Conservation (phyloP, 30 jellyfish, hydroid and myxozoan species). For the Aurelia sp. region DNA sequence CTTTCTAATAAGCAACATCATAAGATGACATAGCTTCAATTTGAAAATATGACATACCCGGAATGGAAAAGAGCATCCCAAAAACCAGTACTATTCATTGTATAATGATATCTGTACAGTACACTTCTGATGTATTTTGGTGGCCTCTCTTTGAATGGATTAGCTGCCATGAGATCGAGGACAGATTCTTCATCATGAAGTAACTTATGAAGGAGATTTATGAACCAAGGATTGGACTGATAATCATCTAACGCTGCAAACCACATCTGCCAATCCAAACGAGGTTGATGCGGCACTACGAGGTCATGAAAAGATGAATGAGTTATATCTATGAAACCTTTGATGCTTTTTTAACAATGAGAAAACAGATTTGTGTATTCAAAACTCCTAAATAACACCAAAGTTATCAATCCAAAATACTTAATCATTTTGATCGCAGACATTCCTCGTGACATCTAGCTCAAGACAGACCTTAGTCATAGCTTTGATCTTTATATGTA, state of each 20-base stretch:
- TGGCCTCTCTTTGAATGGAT: conserved; percentile 64
- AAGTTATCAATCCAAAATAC: no score
- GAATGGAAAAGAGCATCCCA: conserved; percentile 33
- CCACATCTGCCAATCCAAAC: conserved; percentile 92
- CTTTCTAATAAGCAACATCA: no score
- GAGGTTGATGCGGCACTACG: conserved; percentile 85
- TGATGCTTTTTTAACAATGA: no score
- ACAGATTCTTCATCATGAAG: conserved; percentile 50
- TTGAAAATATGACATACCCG: conserved; percentile 1
- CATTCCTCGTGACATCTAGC: no score
- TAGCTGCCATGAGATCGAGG: conserved; percentile 55
- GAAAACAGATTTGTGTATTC: no score
- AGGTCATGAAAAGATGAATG: neutral
- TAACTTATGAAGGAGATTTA: conserved; percentile 49
- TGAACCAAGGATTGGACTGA: conserved; percentile 65
- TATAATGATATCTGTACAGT: conserved; percentile 62
- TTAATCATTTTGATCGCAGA: no score
- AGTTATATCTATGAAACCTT: no score
- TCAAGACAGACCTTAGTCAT: no score
- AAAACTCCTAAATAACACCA: no score
- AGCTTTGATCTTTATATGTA: no score
- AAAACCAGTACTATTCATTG: conserved; percentile 47
- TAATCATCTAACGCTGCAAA: conserved; percentile 66
- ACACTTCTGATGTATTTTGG: conserved; percentile 69
- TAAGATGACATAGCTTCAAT: no score